Evolutionary conservation across 2,113 vertebrate species (phyloP).

Genomic region (Lagenorhynchus albirostris): DNA sequence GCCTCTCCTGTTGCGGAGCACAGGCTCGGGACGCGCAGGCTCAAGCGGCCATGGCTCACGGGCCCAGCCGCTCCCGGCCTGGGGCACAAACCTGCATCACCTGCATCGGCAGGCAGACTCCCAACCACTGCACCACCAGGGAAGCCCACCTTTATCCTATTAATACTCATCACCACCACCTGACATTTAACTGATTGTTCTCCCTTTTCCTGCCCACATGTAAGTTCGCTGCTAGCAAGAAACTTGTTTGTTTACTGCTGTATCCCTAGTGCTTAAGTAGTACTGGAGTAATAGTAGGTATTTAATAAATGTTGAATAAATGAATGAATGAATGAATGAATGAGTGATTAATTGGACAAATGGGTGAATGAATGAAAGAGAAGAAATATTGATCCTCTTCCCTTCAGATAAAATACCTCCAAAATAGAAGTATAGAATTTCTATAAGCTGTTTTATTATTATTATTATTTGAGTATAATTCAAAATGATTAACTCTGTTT

Average conservation of each 20-base stretch:
- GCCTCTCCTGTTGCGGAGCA: too few relatives aligned
- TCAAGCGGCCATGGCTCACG: too few relatives aligned
- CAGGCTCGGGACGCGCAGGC: too few relatives aligned
- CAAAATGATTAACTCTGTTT: neutral
- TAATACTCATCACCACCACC: neutral
- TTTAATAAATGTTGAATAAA: neutral
- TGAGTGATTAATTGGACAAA: neutral
- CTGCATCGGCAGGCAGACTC: too few relatives aligned
- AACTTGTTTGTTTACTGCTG: neutral
- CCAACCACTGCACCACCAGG: too few relatives aligned
- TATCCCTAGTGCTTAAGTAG: neutral
- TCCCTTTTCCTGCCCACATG: neutral
- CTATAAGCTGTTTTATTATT: too few relatives aligned
- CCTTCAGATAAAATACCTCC: neutral
- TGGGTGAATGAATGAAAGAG: neutral
- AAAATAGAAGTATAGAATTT: neutral
- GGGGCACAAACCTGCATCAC: too few relatives aligned
- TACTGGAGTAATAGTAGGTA: neutral
- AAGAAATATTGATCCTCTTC: neutral
- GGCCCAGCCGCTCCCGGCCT: too few relatives aligned
- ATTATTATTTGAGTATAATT: neutral
- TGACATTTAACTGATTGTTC: neutral
- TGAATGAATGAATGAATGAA: neutral
- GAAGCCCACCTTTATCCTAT: neutral
- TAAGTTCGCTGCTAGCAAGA: neutral